A percentile compares a stretch with the other conserved stretches of the same genome.
Conservation (phyloP, 2,888 invertebrate genomes). For the Drosophila demipolita region DNA sequence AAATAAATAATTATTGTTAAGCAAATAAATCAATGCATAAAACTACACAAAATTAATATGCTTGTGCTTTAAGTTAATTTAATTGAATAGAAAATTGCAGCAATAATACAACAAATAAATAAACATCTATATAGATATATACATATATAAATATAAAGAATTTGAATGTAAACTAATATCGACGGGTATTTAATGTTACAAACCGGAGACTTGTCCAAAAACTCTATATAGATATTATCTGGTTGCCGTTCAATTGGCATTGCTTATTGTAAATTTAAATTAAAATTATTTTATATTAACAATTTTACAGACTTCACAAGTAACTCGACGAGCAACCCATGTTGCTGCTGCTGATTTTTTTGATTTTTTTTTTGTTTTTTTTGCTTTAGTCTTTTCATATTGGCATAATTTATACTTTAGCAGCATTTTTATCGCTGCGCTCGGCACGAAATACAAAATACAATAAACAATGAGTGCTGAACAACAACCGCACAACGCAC, state of each 20-base stretch:
- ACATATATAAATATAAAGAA: background rate
- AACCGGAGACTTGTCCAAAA: background rate
- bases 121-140: background rate
- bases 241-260: background rate
- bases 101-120: background rate
- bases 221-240: background rate
- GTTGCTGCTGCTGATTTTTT: slow-evolving; percentile 2
- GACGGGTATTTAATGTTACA: background rate
- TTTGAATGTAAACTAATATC: background rate
- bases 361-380: slow-evolving; percentile 1
- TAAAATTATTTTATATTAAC: background rate
- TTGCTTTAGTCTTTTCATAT: slow-evolving; percentile 62
- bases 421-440: slow-evolving; percentile 80
- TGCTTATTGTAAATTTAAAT: background rate
- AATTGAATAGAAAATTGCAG: background rate
- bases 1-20: background rate
- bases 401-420: slow-evolving; percentile 79
- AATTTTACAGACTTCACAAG: background rate
- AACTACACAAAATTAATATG: background rate
- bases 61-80: background rate
- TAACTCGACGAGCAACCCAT: slow-evolving; percentile 32
- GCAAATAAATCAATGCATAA: background rate
- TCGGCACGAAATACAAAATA: slow-evolving; percentile 68
- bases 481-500: slow-evolving; percentile 52
- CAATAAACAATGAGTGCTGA: slow-evolving; percentile 70